Evolutionary conservation across 2,888 invertebrate genomes (phyloP), one percentile per base, ranked within the genome.

Genomic region (Chymomyza fuscimana): DNA sequence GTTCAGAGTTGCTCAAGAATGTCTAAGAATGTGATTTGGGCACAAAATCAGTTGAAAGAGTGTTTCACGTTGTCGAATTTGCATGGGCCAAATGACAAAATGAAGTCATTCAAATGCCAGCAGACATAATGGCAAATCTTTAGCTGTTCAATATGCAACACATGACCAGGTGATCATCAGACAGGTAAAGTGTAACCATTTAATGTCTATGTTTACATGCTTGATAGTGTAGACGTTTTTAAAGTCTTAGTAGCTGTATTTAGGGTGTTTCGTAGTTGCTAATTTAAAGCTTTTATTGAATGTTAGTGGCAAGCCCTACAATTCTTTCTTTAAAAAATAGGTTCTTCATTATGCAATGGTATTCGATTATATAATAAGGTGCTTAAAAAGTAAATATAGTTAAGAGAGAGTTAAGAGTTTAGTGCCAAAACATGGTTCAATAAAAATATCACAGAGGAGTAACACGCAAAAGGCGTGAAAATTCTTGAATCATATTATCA

Each of bases 21-120:
- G 19, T 64, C 72, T 65, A 74, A 77, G 80, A 77, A 79, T 88
- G 83, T 87, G 87, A 84, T 88, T 84, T 88, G 67, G 80, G 82
- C 78, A 67, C 82, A 74, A 87, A 83, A 86, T 84, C 88, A 88
- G 86, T 81, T 86, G 12, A 46, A 46, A 46, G 40, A 46, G 3
- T 15, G 25, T 22, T n/a, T 9, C 52, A 54, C 19, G 4, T 58
- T 15, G 58, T 82, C 71, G 78, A 82, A 84, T 88, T 84, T 84
- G 80, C 83, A 86, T 84, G 75, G 12, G 67, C 70, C 51, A 65
- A 77, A 72, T 64, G 29, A 62, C 81, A 65, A 84, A 86, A 83
- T 83, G 88, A 83, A 83, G 83, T 86, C 86, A 87, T 83, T 87
- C 64, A 65, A 50, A 62, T 69, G 77, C 69, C 64, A 5, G 7